These are phyloP conservation scores for Corvus hawaiiensis DNA, from an alignment of 2,113 vertebrate species.

Conservation along the genomic window DNA sequence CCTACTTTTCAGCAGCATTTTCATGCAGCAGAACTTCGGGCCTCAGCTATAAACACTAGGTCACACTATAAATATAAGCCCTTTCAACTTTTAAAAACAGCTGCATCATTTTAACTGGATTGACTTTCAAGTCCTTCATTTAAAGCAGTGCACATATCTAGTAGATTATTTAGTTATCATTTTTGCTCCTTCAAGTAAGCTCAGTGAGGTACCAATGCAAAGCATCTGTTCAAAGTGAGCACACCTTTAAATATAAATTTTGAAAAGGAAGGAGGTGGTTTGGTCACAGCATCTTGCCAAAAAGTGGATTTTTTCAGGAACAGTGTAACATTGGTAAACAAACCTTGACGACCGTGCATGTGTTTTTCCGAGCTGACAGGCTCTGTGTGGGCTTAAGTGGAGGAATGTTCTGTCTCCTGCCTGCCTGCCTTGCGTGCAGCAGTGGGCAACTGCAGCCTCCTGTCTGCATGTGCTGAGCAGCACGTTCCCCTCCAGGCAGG, in stretches of 20 bases:
- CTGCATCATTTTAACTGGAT: not conserved
- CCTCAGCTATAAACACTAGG: not conserved
- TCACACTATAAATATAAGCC: not conserved
- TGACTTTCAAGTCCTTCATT: not conserved
- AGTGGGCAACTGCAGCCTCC: not conserved
- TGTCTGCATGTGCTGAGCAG: not conserved
- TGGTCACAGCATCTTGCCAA: not conserved
- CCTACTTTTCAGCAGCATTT: not conserved
- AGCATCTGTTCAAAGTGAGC: not conserved
- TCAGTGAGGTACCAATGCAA: not conserved
- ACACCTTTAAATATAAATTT: not conserved
- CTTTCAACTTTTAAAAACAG: not conserved
- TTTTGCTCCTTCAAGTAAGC: not conserved
- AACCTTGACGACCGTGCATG: not conserved
- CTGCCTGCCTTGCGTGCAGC: accelerated
- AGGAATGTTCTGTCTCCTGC: not conserved
- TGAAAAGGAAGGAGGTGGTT: not conserved
- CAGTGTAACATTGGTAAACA: not conserved
- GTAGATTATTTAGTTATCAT: not conserved
- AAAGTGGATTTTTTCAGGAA: not conserved
- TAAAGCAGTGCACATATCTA: not conserved
- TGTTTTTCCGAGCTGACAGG: not conserved
- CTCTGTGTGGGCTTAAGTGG: not conserved
- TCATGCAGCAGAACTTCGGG: not conserved
- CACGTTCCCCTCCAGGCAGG: accelerated